Conservation (phyloP, 2,797 vertebrate species). For the Mionectes olivaceus region DNA sequence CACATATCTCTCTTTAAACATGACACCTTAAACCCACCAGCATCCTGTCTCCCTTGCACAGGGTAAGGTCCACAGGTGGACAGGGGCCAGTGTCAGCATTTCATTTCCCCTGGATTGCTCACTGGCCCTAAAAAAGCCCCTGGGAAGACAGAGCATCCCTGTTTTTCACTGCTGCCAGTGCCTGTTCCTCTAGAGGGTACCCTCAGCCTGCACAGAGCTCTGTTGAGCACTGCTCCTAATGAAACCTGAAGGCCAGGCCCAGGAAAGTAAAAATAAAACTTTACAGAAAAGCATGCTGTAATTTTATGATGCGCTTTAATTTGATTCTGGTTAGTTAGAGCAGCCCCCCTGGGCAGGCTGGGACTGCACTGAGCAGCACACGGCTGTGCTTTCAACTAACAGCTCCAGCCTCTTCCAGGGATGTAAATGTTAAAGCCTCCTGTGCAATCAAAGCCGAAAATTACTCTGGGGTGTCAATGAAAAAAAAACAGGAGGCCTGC, state of each 20-base stretch:
- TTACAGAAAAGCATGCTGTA: constrained; percentile 77
- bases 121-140: neutral
- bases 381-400: constrained; percentile 16
- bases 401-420: neutral
- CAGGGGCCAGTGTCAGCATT: neutral
- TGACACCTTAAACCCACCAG: neutral
- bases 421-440: neutral
- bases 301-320: constrained; percentile 80
- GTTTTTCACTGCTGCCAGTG: neutral
- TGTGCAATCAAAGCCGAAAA: constrained; percentile 5
- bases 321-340: constrained; percentile 74
- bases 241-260: constrained; percentile 65
- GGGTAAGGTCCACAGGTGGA: neutral
- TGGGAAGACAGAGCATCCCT: neutral
- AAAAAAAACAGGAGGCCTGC: accelerated
- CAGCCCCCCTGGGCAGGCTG: constrained; percentile 36
- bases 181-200: constrained; percentile 69
- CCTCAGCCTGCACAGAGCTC: constrained; percentile 22
- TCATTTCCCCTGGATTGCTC: neutral
- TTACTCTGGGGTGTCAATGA: neutral
- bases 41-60: neutral
- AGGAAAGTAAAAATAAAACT: constrained; percentile 38
- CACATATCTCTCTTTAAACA: neutral
- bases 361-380: neutral
- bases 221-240: constrained; percentile 33